Percentiles rank a stretch among this genome's conserved stretches.
These are phyloP conservation scores for Arctia plantaginis DNA, from an alignment of 2,888 invertebrate genomes.

Conservation along the genomic window DNA sequence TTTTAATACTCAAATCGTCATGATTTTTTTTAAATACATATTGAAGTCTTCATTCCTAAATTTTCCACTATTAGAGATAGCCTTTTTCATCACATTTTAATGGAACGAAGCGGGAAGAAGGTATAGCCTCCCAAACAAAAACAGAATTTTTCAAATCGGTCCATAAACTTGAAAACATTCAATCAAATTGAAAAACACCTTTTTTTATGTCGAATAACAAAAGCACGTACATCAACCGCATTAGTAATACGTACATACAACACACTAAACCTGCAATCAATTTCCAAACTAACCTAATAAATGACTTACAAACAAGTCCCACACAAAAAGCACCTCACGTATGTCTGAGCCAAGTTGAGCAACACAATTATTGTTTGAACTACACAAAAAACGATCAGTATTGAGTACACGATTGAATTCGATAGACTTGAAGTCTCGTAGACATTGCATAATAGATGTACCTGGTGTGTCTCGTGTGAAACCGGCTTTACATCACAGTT, in stretches of 20 bases:
- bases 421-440: conserved; percentile 19
- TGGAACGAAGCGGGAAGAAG: not conserved
- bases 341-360: conserved; percentile 16
- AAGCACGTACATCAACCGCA: not conserved
- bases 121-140: too few species aligned
- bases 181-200: not conserved
- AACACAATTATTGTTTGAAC: conserved; percentile 17
- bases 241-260: not conserved
- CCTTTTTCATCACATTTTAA: not conserved
- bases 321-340: conserved; percentile 15
- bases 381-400: conserved; percentile 16
- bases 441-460: conserved; percentile 40
- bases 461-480: conserved; percentile 49
- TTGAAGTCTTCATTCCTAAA: not conserved
- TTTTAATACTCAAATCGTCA: too few species aligned
- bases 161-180: not conserved
- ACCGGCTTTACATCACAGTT: conserved; percentile 41
- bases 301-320: conserved; percentile 8
- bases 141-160: too few species aligned
- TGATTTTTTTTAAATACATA: too few species aligned
- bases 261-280: conserved; percentile 13
- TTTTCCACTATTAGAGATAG: not conserved
- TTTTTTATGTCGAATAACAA: not conserved
- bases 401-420: conserved; percentile 21
- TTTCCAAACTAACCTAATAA: conserved; percentile 10